A percentile compares a stretch with the other conserved stretches of the same genome.
These are phyloP conservation scores for Panopea generosa DNA, from an alignment of 2,888 invertebrate genomes.

Conservation along the genomic window DNA sequence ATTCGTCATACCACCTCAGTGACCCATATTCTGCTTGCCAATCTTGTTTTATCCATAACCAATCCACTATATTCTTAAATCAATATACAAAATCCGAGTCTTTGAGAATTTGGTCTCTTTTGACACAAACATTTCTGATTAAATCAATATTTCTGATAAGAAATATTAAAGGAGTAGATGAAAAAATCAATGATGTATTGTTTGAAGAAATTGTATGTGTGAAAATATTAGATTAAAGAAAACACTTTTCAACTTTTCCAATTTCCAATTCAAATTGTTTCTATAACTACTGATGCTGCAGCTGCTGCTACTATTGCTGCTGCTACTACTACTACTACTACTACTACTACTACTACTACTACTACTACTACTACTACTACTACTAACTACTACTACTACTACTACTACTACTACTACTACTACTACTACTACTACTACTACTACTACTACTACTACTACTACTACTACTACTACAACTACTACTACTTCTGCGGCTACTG, in stretches of 20 bases:
- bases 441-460: no score
- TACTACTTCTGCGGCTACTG: no score
- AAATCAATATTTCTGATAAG: conserved; percentile 64
- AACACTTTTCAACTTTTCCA: no score
- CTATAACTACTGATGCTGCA: neutral
- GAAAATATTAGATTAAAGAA: no score
- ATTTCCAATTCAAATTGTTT: neutral
- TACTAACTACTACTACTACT: neutral
- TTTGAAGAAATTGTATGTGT: conserved; percentile 21
- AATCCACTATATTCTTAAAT: conserved; percentile 30
- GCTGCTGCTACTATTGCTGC: no score
- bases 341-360: conserved; percentile 12
- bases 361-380: conserved; percentile 10
- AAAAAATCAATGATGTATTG: conserved; percentile 38
- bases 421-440: no score
- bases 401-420: no score
- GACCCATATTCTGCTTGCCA: neutral
- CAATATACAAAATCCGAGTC: conserved; percentile 41
- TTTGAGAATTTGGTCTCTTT: conserved; percentile 48
- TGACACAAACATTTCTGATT: conserved; percentile 53
- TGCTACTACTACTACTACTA: no score
- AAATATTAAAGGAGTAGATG: conserved; percentile 46
- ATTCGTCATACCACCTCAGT: neutral
- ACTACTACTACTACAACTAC: no score
- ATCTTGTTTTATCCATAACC: conserved; percentile 4